These are phyloP conservation scores for Melanocharis versteri DNA, from an alignment of 2,113 vertebrate species.

Conservation along the genomic window DNA sequence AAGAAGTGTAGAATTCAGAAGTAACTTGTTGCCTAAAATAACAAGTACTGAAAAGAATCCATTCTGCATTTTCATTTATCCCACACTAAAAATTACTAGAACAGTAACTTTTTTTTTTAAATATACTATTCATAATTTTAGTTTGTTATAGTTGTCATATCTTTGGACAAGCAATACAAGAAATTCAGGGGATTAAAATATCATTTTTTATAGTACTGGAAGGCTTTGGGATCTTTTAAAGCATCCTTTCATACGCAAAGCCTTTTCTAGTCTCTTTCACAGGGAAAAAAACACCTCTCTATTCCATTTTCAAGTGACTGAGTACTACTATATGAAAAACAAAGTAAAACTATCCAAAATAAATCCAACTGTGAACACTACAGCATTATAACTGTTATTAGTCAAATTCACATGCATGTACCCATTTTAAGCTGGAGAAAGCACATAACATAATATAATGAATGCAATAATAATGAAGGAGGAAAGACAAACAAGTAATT, in stretches of 20 bases:
- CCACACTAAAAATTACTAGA: neutral
- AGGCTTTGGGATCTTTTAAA: neutral
- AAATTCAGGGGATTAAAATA: neutral
- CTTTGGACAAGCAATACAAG: neutral
- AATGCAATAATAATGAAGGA: neutral
- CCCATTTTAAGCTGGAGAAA: neutral
- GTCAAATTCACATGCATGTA: accelerated
- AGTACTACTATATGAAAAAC: neutral
- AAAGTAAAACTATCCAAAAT: neutral
- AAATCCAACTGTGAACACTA: neutral
- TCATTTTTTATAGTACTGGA: neutral
- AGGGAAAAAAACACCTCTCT: neutral
- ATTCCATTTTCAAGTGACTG: neutral
- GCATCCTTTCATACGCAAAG: neutral
- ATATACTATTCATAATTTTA: neutral
- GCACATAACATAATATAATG: no score
- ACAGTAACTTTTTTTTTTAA: neutral
- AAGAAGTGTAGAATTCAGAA: neutral
- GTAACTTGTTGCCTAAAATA: neutral
- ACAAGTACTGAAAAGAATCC: neutral
- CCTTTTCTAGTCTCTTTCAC: neutral
- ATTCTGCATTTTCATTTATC: neutral
- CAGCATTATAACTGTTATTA: neutral
- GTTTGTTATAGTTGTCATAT: neutral
- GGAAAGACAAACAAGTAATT: neutral